phyloP scores from a whole-genome alignment of 2,113 vertebrate species.

The Zosterops borbonicus region DNA sequence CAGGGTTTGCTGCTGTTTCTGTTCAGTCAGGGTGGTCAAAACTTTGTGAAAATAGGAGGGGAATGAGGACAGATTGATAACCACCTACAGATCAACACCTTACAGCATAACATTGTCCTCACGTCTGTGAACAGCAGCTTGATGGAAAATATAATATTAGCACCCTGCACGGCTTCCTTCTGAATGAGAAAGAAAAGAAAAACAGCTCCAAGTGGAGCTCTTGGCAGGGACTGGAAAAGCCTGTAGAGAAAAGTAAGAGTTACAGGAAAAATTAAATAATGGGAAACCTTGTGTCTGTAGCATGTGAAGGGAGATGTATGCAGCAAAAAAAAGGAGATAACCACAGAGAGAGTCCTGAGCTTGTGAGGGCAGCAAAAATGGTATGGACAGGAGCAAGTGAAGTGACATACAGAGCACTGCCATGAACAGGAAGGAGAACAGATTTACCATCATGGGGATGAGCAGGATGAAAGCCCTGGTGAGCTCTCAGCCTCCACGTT shows the following conservation, averaged over 20 bases:
- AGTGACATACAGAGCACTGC: not conserved
- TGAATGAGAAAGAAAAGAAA: not conserved
- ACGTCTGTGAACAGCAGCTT: not conserved
- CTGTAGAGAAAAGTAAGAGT: not conserved
- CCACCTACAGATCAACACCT: not conserved
- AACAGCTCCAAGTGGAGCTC: not conserved
- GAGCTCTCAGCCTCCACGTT: not conserved
- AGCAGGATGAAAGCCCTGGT: not conserved
- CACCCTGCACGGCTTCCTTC: not conserved
- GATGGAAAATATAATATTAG: not conserved
- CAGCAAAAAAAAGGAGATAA: not conserved
- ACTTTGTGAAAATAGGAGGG: not conserved
- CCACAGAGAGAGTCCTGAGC: not conserved
- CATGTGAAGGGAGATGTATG: not conserved
- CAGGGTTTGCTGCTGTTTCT: not conserved
- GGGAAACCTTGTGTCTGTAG: not conserved
- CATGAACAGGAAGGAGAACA: not conserved
- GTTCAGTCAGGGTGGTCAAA: not conserved
- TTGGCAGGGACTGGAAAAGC: not conserved
- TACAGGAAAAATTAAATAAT: not conserved
- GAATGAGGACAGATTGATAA: not conserved
- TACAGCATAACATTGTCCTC: not conserved
- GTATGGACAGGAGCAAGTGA: not conserved
- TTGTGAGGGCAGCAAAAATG: not conserved
- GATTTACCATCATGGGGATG: not conserved